Evolutionary conservation across 1,140 invertebrate species (phyloP), one percentile per base, ranked within the genome.

Genomic region (Drosophila sturtevanti): DNA sequence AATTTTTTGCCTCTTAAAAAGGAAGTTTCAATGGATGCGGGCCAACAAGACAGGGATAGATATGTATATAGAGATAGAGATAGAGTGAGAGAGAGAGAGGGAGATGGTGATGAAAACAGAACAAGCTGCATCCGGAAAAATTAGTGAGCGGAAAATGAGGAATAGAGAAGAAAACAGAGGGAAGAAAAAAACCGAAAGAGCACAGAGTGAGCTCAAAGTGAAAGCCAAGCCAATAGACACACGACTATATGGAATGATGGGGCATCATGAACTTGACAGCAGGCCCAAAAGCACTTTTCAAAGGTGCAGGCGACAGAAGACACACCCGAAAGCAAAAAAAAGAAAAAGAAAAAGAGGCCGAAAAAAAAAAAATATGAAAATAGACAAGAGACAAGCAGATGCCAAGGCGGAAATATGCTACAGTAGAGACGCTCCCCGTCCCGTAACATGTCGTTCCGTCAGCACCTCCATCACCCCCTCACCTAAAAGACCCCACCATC

Each of bases 101-200:
- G 34, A 52, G 31, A n/a, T 16, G 24, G 35, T 58, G 62, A 54
- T 37, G 31, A 54, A 41, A 52, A 37, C 44, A 68, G 70, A 70
- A 85, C 66, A 66, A 81, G 63, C 81, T 85, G 81, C 81, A 86
- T 85, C 81, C 81, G 81, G 81, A 86, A 84, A 75, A 85, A 81
- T 86, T 74, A 86, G 81, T 81, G 81, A 84, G 76, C 77, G 76
- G 76, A 79, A 76, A 77, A 63, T 84, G 80, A 78, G 77, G 75
- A 60, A 48, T 48, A 48, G 41, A 48, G 41, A 16, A 35, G 18
- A 59, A 18, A 34, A 6, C 16, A 48, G 41, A 16, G 21, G 18
- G 38, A 18, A 34, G 1, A 37, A 38, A 81, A 78, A 79, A 85
- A 73, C n/a, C n/a, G n/a, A 76, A 77, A 21, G 9, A 44, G 41